phyloP scores from a whole-genome alignment of 2,888 invertebrate species.

The Ctena decussata region DNA sequence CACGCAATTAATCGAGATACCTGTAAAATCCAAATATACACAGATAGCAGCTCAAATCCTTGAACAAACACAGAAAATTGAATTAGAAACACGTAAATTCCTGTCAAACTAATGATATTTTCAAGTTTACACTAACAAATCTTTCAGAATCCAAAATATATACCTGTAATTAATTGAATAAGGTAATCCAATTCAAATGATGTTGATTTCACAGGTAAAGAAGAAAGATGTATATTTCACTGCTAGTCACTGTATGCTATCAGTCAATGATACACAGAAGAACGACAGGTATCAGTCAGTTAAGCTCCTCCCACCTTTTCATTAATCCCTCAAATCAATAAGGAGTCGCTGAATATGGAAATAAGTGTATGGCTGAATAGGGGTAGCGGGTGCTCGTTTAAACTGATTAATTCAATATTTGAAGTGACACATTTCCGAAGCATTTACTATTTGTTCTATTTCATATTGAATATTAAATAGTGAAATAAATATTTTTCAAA shows the following conservation, averaged over 20 bases:
- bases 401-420: slow-evolving; percentile 3
- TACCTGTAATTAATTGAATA: slow-evolving; percentile 11
- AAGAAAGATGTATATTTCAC: neutral
- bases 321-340: slow-evolving; percentile 9
- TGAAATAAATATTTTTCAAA: no score
- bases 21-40: slow-evolving; percentile 16
- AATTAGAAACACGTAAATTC: neutral
- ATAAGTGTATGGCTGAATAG: neutral
- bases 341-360: neutral
- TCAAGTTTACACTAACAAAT: neutral
- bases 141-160: neutral
- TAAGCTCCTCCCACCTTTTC: neutral
- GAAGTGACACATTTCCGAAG: neutral
- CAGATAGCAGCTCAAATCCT: neutral
- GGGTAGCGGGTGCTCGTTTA: neutral
- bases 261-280: neutral
- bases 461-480: no score
- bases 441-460: no score
- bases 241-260: neutral
- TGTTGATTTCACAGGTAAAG: slow-evolving; percentile 1
- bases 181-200: slow-evolving; percentile 7
- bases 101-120: neutral
- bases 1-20: slow-evolving; percentile 14
- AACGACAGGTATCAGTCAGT: slow-evolving; percentile 4
- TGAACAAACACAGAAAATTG: slow-evolving; percentile 5